phyloP scores from a whole-genome alignment of 2,113 vertebrate genomes.

The Serranochromis macrocephalus region DNA sequence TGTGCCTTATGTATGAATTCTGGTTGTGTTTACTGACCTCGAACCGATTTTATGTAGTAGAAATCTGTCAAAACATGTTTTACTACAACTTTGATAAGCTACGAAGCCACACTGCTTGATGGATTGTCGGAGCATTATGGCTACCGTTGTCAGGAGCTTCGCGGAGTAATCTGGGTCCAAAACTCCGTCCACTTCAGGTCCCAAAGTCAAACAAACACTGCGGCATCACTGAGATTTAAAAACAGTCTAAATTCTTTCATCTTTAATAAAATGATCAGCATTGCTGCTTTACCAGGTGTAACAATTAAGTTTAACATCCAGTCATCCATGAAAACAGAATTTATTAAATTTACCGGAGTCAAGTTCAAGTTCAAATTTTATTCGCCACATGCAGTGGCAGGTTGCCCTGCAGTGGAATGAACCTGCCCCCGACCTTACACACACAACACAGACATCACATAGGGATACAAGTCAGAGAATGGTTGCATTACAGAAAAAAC shows the following conservation, averaged over 20 bases:
- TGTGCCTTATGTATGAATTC: not conserved
- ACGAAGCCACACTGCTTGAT: not conserved
- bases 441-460: not conserved
- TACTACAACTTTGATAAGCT: not conserved
- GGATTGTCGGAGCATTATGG: not conserved
- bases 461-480: not conserved
- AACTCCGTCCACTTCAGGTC: not conserved
- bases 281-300: not conserved
- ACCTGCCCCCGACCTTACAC: not conserved
- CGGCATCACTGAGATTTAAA: not conserved
- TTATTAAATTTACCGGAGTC: not conserved
- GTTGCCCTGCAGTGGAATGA: not conserved
- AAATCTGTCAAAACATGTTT: not conserved
- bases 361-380: not conserved
- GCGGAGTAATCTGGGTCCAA: not conserved
- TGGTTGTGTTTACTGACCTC: not conserved
- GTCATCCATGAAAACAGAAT: not conserved
- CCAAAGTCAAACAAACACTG: not conserved
- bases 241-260: not conserved
- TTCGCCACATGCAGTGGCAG: not conserved
- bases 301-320: not conserved
- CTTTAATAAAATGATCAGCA: not conserved
- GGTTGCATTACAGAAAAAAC: not conserved
- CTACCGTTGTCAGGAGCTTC: not conserved
- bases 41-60: rapidly evolving